Base-by-base conservation (phyloP, 2,888 invertebrate genomes). In the Noctua janthina region DNA sequence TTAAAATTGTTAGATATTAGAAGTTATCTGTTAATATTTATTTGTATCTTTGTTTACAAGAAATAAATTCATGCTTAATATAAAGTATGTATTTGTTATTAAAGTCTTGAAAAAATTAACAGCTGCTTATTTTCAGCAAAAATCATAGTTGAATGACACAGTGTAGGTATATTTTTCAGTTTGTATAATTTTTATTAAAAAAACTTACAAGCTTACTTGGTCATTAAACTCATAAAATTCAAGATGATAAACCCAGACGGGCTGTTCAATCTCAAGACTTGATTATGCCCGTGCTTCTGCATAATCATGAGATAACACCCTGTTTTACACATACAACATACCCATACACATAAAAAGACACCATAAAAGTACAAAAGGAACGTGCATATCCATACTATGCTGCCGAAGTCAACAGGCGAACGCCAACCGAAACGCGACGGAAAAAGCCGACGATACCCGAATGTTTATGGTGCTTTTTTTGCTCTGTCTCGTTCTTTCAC, bases 381-480 rank as follows among this genome's bases (percentile, higher is more conserved):
- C 77, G 76, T 76, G 83, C 83, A 62, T 85, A 88, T 93, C 94
- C 94, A 93, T 88, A 90, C 79, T 91, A 91, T 90, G 77, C 93
- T 91, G 89, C 85, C 93, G 89, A 91, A 92, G 92, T 91, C 92
- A 90, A 91, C 90, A 92, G 92, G 90, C 94, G 91, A 46, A 49
- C 59, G 49, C n/a, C 59, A 49, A 76, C 49, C 11, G 71, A 39
- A 89, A 91, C 83, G 88, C 88, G 83, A 92, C 96, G 96, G 93
- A 94, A 93, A 87, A 79, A 86, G 86, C 94, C 96, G 96, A 96
- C 89, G 90, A 87, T 85, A 83, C 75, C 94, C 96, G 96, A 96
- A 95, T 92, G 92, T 92, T 94, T 92, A 94, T 94, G 94, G 94
- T 94, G 93, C 68, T 94, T 95, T 95, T 95, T 95, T 94, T 93